These are phyloP conservation scores for Polydrusus cervinus DNA, from an alignment of 2,888 invertebrate genomes.

Conservation along the genomic window DNA sequence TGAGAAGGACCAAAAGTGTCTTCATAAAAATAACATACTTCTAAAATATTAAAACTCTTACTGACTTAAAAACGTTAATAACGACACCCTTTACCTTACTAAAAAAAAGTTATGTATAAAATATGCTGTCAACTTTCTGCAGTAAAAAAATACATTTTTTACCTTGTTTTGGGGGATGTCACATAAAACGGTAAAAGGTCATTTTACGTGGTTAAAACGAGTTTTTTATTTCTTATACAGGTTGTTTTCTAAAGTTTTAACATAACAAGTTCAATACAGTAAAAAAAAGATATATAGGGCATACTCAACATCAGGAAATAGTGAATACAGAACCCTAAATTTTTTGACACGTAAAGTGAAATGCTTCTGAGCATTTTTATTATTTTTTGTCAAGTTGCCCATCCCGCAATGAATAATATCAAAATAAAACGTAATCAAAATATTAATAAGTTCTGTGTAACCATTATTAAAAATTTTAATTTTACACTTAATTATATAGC, in stretches of 20 bases:
- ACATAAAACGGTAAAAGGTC: conserved; percentile 25
- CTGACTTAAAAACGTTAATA: conserved; percentile 36
- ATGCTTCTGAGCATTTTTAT: no score
- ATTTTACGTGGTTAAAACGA: neutral
- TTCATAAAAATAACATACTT: conserved; percentile 42
- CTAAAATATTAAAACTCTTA: conserved; percentile 33
- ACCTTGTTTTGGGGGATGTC: conserved; percentile 15
- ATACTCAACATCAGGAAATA: no score
- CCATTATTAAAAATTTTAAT: no score
- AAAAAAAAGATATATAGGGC: no score
- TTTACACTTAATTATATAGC: no score
- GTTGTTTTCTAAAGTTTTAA: no score
- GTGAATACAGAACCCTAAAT: no score
- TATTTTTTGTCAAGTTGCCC: neutral
- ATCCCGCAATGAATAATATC: no score
- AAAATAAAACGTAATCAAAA: no score
- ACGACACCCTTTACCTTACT: conserved; percentile 30
- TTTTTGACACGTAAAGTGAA: no score
- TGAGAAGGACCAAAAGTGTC: conserved; percentile 23
- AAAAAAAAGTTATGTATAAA: conserved; percentile 33
- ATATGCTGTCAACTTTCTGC: conserved; percentile 22
- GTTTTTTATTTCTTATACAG: neutral
- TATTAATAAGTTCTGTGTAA: no score
- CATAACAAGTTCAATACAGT: no score
- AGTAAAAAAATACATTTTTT: conserved; percentile 23